Percentiles rank a stretch among this genome's conserved stretches.
These are phyloP conservation scores for Ctenosaura bakeri DNA, from an alignment of 2,797 vertebrate species.

Conservation along the genomic window DNA sequence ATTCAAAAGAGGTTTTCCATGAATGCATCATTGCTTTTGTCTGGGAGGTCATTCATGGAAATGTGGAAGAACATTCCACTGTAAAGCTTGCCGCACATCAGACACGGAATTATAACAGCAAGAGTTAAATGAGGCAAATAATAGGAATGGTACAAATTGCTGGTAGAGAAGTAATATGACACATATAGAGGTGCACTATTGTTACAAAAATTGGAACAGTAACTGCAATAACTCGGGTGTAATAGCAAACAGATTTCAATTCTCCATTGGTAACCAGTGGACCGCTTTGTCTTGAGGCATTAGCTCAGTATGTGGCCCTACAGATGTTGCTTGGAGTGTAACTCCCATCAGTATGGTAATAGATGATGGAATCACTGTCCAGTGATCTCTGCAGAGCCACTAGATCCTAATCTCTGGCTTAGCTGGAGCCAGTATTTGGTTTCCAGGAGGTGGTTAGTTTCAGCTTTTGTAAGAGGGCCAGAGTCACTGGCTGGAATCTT, in stretches of 20 bases:
- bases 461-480: too few relatives aligned
- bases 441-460: not conserved
- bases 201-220: not conserved
- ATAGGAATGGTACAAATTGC: not conserved
- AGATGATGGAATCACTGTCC: not conserved
- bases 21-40: not conserved
- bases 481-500: too few relatives aligned
- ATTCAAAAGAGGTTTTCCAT: not conserved
- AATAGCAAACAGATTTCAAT: not conserved
- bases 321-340: not conserved
- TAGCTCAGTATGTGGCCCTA: not conserved
- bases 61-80: conserved; percentile 24
- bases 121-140: not conserved
- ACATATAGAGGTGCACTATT: not conserved
- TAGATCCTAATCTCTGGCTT: not conserved
- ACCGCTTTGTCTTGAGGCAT: not conserved
- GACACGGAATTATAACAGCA: conserved; percentile 7
- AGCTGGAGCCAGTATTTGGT: not conserved
- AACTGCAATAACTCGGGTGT: not conserved
- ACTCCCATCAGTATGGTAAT: not conserved
- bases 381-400: not conserved
- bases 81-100: conserved; percentile 21
- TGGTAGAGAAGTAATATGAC: not conserved
- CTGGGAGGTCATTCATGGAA: not conserved
- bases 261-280: not conserved